Percentiles rank a stretch among this genome's conserved stretches.
Evolutionary conservation across 2,888 invertebrate species (phyloP).

Genomic region (Alcis repandata): DNA sequence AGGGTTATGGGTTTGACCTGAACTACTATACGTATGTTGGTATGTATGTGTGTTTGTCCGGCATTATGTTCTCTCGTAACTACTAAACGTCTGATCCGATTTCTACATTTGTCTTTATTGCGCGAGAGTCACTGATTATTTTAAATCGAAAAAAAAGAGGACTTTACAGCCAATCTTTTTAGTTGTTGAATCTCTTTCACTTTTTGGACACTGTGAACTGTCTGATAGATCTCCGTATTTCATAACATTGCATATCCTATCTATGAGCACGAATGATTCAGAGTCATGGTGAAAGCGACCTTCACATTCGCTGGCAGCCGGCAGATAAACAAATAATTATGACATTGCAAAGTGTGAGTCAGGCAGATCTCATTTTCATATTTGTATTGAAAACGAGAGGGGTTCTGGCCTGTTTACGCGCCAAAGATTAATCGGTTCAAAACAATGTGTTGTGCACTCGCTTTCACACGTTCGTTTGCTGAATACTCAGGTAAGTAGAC

Average conservation of each 20-base stretch:
- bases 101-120: too few species aligned
- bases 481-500: too few species aligned
- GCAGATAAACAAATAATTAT: conserved; percentile 46
- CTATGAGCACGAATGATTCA: conserved; percentile 33
- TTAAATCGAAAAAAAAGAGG: too few species aligned
- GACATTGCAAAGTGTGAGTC: conserved; percentile 39
- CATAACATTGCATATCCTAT: conserved; percentile 34
- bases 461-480: conserved; percentile 13
- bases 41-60: too few species aligned
- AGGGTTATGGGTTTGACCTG: too few species aligned
- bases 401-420: conserved; percentile 29
- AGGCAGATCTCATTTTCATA: conserved; percentile 36
- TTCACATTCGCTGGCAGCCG: conserved; percentile 43
- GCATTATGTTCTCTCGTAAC: too few species aligned
- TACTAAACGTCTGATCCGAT: too few species aligned
- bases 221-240: conserved; percentile 19
- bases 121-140: too few species aligned
- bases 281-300: conserved; percentile 50
- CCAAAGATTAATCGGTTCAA: conserved; percentile 23
- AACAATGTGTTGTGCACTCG: conserved; percentile 19
- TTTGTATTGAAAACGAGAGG: conserved; percentile 30
- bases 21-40: too few species aligned
- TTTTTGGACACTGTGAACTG: neutral
- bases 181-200: too few species aligned
- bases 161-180: too few species aligned